Percentiles rank a stretch among this genome's conserved stretches.
Conservation (phyloP, 2,888 invertebrate species). For the Drosophila histrio region DNA sequence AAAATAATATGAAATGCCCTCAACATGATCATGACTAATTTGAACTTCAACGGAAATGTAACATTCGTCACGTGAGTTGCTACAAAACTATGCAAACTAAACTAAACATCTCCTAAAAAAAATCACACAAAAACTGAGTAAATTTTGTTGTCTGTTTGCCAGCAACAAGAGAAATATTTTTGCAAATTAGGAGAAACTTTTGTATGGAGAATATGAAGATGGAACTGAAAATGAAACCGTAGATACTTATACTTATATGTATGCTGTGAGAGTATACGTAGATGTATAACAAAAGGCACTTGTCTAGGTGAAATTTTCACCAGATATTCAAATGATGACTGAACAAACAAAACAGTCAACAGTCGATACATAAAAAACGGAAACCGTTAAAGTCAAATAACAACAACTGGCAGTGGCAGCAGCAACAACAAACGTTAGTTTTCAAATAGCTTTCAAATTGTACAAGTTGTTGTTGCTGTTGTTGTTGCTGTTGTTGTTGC, state of each 20-base stretch:
- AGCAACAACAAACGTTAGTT: constrained; percentile 52
- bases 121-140: constrained; percentile 20
- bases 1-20: constrained; percentile 17
- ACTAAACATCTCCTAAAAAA: constrained; percentile 27
- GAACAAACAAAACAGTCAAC: constrained; percentile 66
- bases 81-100: constrained; percentile 51
- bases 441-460: constrained; percentile 74
- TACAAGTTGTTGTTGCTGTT: constrained; percentile 36
- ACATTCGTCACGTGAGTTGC: constrained; percentile 68
- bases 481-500: constrained; percentile 4
- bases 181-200: constrained; percentile 80
- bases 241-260: background rate
- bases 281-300: constrained; percentile 70
- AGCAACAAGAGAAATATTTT: constrained; percentile 56
- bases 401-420: constrained; percentile 35
- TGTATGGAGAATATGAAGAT: constrained; percentile 52
- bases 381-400: constrained; percentile 75
- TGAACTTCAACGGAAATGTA: constrained; percentile 58
- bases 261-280: background rate
- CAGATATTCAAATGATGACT: constrained; percentile 73
- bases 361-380: constrained; percentile 72
- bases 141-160: constrained; percentile 1
- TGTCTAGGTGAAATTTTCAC: constrained; percentile 80
- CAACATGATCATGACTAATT: constrained; percentile 55
- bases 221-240: constrained; percentile 57